Conservation (phyloP, 2,797 vertebrate species). For the Hipposideros larvatus region DNA sequence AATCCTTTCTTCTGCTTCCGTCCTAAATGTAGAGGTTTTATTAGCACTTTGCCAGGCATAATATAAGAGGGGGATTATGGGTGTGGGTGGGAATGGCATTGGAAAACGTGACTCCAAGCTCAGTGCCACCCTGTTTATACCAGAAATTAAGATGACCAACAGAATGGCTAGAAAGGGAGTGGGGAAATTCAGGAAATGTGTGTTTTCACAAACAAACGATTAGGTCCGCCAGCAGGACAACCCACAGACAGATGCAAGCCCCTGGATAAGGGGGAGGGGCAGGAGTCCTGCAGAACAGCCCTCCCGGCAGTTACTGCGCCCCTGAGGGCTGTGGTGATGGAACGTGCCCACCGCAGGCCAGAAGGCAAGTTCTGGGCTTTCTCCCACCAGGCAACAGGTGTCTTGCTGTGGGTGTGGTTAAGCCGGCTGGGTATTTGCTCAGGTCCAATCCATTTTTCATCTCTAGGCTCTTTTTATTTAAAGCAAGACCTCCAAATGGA, state of each 20-base stretch:
- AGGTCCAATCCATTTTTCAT: background rate
- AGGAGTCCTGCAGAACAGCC: background rate
- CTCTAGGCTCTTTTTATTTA: background rate
- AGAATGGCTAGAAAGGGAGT: background rate
- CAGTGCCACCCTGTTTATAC: background rate
- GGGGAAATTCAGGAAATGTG: background rate
- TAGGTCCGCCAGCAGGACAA: background rate
- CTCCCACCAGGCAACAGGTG: slow-evolving; percentile 75
- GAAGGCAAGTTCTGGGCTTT: background rate
- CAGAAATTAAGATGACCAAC: background rate
- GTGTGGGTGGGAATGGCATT: background rate
- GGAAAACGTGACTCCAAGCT: background rate
- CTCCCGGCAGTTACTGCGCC: rapidly evolving
- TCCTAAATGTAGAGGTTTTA: background rate
- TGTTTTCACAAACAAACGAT: background rate
- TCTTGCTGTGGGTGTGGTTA: background rate
- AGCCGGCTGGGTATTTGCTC: background rate
- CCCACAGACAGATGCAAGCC: rapidly evolving
- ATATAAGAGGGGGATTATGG: background rate
- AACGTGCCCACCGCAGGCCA: background rate
- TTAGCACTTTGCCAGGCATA: background rate
- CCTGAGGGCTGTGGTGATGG: rapidly evolving
- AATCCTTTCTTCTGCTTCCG: background rate
- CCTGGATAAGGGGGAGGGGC: background rate
- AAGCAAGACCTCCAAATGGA: background rate